phyloP scores from a whole-genome alignment of 2,113 vertebrate species.

The Myiozetetes cayanensis region DNA sequence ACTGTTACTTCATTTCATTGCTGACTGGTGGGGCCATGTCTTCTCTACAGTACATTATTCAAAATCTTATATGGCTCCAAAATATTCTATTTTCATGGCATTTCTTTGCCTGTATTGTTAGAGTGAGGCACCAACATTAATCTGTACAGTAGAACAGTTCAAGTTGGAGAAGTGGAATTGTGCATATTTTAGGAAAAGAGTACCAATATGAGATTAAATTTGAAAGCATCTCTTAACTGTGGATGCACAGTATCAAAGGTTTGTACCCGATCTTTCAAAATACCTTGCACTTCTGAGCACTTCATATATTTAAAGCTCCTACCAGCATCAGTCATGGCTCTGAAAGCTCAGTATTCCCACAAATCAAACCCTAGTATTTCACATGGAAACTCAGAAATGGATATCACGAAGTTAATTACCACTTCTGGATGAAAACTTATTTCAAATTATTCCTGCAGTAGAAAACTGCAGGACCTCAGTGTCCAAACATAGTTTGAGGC shows the following conservation, averaged over 20 bases:
- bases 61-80: background rate
- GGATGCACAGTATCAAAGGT: background rate
- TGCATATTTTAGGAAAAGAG: background rate
- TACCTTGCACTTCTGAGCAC: background rate
- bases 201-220: background rate
- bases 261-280: background rate
- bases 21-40: rapidly evolving
- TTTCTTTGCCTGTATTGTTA: background rate
- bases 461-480: background rate
- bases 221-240: background rate
- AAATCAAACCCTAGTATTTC: background rate
- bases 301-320: background rate
- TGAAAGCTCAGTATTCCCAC: background rate
- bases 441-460: background rate
- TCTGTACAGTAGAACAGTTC: background rate
- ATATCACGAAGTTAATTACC: background rate
- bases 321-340: background rate
- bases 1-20: background rate
- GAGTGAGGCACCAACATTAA: background rate
- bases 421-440: background rate
- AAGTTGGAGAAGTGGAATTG: background rate
- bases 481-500: background rate
- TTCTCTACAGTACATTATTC: background rate
- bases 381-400: background rate
- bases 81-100: background rate